phyloP scores from a whole-genome alignment of 2,888 invertebrate genomes.

The Nephrocerus scutellatus region DNA sequence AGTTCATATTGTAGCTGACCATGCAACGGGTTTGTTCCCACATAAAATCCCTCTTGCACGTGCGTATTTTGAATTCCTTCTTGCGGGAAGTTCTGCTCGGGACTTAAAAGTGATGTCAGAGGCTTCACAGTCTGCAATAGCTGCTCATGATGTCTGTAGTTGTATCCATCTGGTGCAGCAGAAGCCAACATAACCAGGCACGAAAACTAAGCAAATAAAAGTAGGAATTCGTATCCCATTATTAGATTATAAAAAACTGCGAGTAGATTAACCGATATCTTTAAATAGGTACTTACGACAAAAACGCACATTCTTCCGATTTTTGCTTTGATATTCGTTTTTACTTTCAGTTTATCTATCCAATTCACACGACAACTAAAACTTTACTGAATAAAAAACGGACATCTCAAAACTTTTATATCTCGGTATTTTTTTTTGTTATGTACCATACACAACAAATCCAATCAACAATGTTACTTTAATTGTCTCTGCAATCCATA shows the following conservation, averaged over 20 bases:
- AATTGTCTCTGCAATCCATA: too few relatives aligned
- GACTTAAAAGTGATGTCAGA: conserved; percentile 2
- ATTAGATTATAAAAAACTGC: too few relatives aligned
- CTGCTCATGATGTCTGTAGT: conserved; percentile 27
- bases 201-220: conserved; percentile 27
- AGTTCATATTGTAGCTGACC: conserved; percentile 18
- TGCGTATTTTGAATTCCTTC: conserved; percentile 32
- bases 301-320: conserved; percentile 34
- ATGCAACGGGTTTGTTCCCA: conserved; percentile 33
- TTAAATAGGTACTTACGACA: conserved; percentile 35
- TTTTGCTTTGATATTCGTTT: conserved; percentile 7
- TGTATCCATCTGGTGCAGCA: conserved; percentile 40
- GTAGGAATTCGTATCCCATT: background rate
- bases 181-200: conserved; percentile 30
- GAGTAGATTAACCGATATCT: too few relatives aligned
- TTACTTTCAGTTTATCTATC: too few relatives aligned
- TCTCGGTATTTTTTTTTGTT: too few relatives aligned
- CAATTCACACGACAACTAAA: too few relatives aligned
- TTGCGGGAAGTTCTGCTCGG: conserved; percentile 27
- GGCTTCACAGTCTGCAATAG: conserved; percentile 19
- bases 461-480: too few relatives aligned
- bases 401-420: too few relatives aligned
- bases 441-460: too few relatives aligned
- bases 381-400: too few relatives aligned
- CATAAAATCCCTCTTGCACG: conserved; percentile 24